phyloP scores from a whole-genome alignment of 2,888 invertebrate genomes.

The Zygogramma bicolorata region DNA sequence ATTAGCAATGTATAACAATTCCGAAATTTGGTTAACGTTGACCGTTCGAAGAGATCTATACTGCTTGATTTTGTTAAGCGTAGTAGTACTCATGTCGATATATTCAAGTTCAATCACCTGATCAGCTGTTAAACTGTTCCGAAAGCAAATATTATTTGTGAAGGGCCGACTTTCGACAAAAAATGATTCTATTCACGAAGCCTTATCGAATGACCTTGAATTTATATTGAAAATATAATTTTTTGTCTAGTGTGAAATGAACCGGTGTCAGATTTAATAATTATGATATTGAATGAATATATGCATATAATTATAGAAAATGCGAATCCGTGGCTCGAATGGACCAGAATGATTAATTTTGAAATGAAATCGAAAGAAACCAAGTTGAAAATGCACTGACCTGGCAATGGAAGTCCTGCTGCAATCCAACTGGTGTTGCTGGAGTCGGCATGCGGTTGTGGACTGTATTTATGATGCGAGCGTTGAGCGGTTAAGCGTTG shows the following conservation, averaged over 20 bases:
- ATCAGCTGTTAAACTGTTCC: not conserved
- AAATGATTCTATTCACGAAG: not conserved
- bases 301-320: not conserved
- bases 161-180: not conserved
- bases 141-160: not conserved
- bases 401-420: too few species aligned
- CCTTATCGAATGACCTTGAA: not conserved
- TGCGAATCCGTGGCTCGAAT: not conserved
- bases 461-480: too few species aligned
- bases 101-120: not conserved
- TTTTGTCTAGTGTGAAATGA: not conserved
- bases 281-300: not conserved
- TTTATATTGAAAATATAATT: not conserved
- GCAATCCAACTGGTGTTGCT: too few species aligned
- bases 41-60: not conserved
- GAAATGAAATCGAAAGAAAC: too few species aligned
- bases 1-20: not conserved
- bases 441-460: too few species aligned
- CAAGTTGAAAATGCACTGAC: too few species aligned
- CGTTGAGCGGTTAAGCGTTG: too few species aligned
- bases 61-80: not conserved
- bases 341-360: not conserved
- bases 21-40: not conserved
- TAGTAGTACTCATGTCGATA: not conserved
- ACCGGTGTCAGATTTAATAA: not conserved